These are phyloP conservation scores for Macrotrachela quadricornifera DNA, from an alignment of 1,140 invertebrate genomes.

Conservation along the genomic window DNA sequence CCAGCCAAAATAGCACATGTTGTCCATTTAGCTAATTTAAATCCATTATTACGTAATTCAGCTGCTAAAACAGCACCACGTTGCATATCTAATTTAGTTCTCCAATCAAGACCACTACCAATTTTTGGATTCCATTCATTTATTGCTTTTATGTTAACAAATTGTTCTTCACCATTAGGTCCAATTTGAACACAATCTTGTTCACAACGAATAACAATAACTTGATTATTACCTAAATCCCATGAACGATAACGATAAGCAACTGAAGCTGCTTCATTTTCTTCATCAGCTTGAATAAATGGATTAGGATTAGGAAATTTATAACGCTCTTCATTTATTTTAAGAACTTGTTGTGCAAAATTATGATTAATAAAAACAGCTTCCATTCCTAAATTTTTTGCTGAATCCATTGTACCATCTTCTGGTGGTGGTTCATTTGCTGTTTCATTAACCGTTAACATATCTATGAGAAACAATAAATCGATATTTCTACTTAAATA, in stretches of 20 bases:
- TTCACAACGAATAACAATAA: constrained; percentile 75
- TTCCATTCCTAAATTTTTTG: constrained; percentile 75
- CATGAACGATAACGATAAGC: constrained; percentile 90
- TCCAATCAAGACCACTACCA: constrained; percentile 89
- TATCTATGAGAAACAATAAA: constrained; percentile 46
- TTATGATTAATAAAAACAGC: constrained; percentile 99
- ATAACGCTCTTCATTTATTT: constrained; percentile 51
- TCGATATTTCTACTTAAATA: no score
- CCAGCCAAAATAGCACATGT: constrained; percentile 71
- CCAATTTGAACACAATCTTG: constrained; percentile 80
- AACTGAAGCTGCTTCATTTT: constrained; percentile 64
- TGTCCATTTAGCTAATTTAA: constrained; percentile 97
- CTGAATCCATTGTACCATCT: constrained; percentile 82
- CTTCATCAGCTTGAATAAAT: constrained; percentile 56
- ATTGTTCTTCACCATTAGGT: constrained; percentile 69
- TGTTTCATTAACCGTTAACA: constrained; percentile 92
- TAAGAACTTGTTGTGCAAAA: constrained; percentile 83
- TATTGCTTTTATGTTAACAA: constrained; percentile 81
- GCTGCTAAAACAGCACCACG: constrained; percentile 90
- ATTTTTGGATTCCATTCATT: constrained; percentile 95
- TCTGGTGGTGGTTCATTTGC: constrained; percentile 87
- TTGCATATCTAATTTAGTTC: constrained; percentile 86
- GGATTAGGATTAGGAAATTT: constrained; percentile 79
- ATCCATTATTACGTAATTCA: constrained; percentile 90
- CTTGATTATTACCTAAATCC: constrained; percentile 76